Evolutionary conservation across 2,797 vertebrate species (phyloP).

Genomic region (Cheirogaleus major): DNA sequence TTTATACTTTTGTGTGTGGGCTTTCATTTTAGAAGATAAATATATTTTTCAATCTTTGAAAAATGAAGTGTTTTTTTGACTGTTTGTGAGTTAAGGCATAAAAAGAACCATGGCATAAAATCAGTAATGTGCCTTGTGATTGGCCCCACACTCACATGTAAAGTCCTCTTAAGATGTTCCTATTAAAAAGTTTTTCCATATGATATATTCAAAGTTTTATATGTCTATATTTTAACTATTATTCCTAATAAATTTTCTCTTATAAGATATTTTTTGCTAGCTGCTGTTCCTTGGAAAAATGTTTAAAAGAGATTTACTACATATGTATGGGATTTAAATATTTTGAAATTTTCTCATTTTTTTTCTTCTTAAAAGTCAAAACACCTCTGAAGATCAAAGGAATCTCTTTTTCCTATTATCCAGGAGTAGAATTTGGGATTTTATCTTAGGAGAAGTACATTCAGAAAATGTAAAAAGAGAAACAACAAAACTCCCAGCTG

Average conservation of each 20-base stretch:
- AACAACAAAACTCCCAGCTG: constrained; percentile 68
- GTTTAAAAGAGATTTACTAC: constrained; percentile 30
- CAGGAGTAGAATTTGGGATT: constrained; percentile 75
- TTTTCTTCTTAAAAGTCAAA: constrained; percentile 44
- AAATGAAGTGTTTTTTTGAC: constrained; percentile 54
- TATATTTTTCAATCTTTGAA: constrained; percentile 53
- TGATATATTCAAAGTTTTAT: constrained; percentile 1
- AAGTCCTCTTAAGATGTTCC: not conserved
- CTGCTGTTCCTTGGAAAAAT: constrained; percentile 39
- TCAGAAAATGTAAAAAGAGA: constrained; percentile 75
- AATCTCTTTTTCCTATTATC: constrained; percentile 75
- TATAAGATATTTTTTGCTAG: not conserved
- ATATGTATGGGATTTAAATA: constrained; percentile 44
- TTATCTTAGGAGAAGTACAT: constrained; percentile 74
- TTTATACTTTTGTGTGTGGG: constrained; percentile 48
- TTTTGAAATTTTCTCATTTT: constrained; percentile 30
- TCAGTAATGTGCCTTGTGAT: not conserved
- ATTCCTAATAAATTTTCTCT: constrained; percentile 33
- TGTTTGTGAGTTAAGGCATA: not conserved
- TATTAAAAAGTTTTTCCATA: not conserved
- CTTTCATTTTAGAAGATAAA: constrained; percentile 59
- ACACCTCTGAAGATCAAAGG: constrained; percentile 1
- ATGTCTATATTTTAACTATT: not conserved
- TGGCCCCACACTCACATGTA: not conserved
- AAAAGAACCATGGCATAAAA: not conserved